Base-by-base conservation (phyloP, 2,888 invertebrate genomes). In the Beris morrisii region DNA sequence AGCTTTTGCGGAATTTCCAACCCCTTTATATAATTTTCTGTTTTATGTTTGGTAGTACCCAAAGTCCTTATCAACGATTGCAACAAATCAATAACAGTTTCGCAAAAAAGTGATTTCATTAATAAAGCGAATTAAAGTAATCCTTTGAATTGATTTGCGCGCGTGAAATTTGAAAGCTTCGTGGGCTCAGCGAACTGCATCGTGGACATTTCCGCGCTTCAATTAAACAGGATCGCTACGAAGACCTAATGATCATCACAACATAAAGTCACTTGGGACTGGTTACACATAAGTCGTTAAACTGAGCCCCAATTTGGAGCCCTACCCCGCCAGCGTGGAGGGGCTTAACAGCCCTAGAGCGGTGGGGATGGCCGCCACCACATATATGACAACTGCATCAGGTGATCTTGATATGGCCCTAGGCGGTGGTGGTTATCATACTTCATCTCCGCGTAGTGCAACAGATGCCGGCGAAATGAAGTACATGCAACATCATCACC, bases 351-450 rank as follows among this genome's bases (percentile, higher is more conserved):
- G 82, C 80, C 80, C 86, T 84, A 85, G 84, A 86, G 86, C 86
- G 86, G 87, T 86, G 89, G 89, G 86, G 89, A 94, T 94, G 93
- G 93, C 95, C 88, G 93, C 94, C 86, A 92, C 94, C 84, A 91
- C 93, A 85, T 95, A 95, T 85, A 91, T 95, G 88, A 91, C 93
- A 84, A 90, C 91, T 84, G 89, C 92, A 82, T 88, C 91, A 82
- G 88, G 91, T 83, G 92, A 92, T 79, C 85, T 87, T 78, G 85
- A 86, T 78, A 84, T 86, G 81, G 85, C 84, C 73, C 86, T 90
- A 80, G 90, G 91, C 79, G 89, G 90, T 81, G 89, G 90, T 82
- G 90, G 90, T 81, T 92, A 92, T 80, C 90, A 90, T 81, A 83
- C 85, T 69, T 83, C 84, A 68, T 92, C 92, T 84, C 93, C 93